These are phyloP conservation scores for Sebastes trivittatus DNA, from an alignment of 2,797 vertebrate genomes.

Conservation along the genomic window DNA sequence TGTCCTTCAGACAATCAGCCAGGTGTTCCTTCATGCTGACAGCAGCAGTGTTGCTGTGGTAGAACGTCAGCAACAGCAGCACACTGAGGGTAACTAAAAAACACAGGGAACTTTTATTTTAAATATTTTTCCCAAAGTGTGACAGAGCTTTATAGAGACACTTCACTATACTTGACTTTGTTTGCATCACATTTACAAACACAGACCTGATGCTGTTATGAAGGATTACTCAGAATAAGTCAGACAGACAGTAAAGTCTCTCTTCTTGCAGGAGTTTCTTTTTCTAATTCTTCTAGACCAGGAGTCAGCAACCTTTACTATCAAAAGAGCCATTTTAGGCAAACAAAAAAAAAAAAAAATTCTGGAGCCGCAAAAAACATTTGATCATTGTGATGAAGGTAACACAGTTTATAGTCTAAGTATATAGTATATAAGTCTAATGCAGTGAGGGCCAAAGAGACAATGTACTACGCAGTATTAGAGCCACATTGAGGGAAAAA, in stretches of 20 bases:
- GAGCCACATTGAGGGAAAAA: too few relatives aligned
- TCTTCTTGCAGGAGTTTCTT: neutral
- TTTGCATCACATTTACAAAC: neutral
- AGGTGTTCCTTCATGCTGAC: conserved; percentile 44
- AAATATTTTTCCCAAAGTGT: neutral
- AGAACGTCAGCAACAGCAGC: conserved; percentile 9
- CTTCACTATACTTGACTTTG: neutral
- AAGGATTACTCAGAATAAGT: neutral
- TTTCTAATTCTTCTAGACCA: neutral
- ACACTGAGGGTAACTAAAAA: neutral
- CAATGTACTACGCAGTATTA: too few relatives aligned
- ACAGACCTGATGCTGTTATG: neutral
- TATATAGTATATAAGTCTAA: too few relatives aligned
- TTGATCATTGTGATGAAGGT: too few relatives aligned
- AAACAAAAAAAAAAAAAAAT: too few relatives aligned
- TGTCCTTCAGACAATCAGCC: conserved; percentile 73
- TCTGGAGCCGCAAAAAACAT: too few relatives aligned
- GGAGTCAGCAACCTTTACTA: too few relatives aligned
- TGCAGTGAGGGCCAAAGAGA: too few relatives aligned
- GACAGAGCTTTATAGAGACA: neutral
- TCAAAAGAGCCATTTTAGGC: too few relatives aligned
- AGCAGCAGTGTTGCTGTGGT: neutral
- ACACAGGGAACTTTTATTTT: neutral
- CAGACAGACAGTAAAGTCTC: neutral
- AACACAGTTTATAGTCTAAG: too few relatives aligned